These are phyloP conservation scores for Alca torda DNA, from an alignment of 2,797 vertebrate species.

Conservation along the genomic window DNA sequence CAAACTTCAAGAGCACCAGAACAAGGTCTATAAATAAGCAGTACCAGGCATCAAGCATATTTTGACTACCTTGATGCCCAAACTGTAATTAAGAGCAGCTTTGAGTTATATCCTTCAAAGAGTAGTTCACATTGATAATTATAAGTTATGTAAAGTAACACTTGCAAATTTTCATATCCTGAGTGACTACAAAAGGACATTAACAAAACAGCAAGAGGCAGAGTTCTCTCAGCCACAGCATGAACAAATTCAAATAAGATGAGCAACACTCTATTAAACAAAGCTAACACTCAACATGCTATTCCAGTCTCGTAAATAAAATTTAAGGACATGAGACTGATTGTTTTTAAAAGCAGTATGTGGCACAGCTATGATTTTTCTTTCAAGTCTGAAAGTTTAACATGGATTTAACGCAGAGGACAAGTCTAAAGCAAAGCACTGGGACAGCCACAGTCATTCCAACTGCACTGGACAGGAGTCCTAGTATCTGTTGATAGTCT, in stretches of 20 bases:
- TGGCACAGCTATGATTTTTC: background rate
- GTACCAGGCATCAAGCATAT: background rate
- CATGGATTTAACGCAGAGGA: background rate
- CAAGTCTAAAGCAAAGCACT: background rate
- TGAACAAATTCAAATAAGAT: background rate
- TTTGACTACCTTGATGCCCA: background rate
- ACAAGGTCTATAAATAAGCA: background rate
- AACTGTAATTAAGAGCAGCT: background rate
- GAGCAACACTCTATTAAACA: background rate
- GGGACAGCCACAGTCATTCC: background rate
- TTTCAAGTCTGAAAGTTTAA: background rate
- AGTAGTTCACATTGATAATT: background rate
- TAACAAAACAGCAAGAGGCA: slow-evolving; percentile 34
- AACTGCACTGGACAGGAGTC: background rate
- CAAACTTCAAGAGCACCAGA: background rate
- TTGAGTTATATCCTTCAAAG: background rate
- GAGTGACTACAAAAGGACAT: slow-evolving; percentile 14
- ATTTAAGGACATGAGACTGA: background rate
- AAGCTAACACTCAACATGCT: background rate
- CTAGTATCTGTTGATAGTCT: background rate
- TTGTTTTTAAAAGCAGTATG: background rate
- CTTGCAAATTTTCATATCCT: slow-evolving; percentile 43
- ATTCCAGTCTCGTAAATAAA: background rate
- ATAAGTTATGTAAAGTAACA: background rate
- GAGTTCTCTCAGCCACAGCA: background rate